A percentile compares a stretch with the other conserved stretches of the same genome.
These are phyloP conservation scores for Halcyon badia DNA, from an alignment of 2,797 vertebrate genomes.

Conservation along the genomic window DNA sequence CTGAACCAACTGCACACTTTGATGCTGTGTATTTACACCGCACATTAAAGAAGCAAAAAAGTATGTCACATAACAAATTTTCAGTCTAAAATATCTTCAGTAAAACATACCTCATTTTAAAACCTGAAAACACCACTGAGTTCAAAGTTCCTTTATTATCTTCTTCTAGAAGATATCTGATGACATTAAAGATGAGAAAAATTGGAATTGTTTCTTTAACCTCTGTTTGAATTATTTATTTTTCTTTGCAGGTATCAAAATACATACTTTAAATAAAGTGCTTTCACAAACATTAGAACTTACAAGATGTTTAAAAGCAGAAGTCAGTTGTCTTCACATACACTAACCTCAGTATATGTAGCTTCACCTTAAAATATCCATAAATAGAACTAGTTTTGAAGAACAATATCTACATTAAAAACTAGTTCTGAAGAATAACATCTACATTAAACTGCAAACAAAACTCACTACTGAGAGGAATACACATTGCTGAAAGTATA, in stretches of 20 bases:
- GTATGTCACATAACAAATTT: background rate
- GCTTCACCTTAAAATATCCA: background rate
- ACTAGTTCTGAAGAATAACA: background rate
- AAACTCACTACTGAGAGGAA: background rate
- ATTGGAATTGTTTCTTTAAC: background rate
- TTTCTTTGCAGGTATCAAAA: background rate
- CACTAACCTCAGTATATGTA: background rate
- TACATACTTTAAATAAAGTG: background rate
- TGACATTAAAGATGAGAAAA: background rate
- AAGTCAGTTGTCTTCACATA: background rate
- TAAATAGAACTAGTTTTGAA: background rate
- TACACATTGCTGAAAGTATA: background rate
- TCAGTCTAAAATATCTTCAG: background rate
- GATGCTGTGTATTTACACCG: background rate
- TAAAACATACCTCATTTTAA: background rate
- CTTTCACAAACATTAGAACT: background rate
- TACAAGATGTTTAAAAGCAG: background rate
- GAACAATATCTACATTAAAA: background rate
- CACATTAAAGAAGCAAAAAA: conserved; percentile 2
- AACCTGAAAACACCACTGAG: background rate
- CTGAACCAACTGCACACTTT: background rate
- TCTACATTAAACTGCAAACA: background rate
- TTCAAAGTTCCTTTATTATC: background rate
- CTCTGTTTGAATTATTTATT: background rate
- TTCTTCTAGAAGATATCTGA: background rate